These are phyloP conservation scores for Echeneis naucrates DNA, from an alignment of 2,797 vertebrate species.

Conservation along the genomic window DNA sequence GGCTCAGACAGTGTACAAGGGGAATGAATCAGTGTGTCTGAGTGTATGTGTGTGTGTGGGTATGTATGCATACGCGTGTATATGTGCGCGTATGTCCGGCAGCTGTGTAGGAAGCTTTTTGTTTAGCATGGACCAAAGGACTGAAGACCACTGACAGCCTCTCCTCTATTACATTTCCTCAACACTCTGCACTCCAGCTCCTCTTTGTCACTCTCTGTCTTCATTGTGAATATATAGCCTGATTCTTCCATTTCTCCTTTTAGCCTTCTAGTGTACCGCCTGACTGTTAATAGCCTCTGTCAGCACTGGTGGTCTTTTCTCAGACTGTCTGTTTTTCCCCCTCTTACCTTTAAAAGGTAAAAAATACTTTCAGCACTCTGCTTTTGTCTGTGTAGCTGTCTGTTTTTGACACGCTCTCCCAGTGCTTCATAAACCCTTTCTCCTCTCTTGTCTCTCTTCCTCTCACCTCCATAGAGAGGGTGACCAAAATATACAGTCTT, in stretches of 20 bases:
- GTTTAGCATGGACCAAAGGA: slow-evolving; percentile 44
- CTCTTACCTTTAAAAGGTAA: slow-evolving; percentile 64
- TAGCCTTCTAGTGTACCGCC: slow-evolving; percentile 45
- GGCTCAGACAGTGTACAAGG: slow-evolving; percentile 76
- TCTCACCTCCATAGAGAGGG: slow-evolving; percentile 55
- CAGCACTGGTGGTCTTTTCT: slow-evolving; percentile 64
- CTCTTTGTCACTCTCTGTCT: slow-evolving; percentile 64
- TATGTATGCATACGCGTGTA: slow-evolving; percentile 19
- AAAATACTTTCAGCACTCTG: slow-evolving; percentile 68
- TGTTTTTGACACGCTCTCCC: slow-evolving; percentile 74
- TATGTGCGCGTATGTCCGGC: slow-evolving; percentile 22
- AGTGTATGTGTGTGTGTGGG: slow-evolving; percentile 35
- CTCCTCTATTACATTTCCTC: slow-evolving; percentile 51
- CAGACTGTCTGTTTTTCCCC: slow-evolving; percentile 31
- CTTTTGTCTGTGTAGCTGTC: slow-evolving; percentile 77
- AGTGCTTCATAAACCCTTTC: slow-evolving; percentile 63
- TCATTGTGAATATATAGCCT: slow-evolving; percentile 60
- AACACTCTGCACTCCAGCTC: slow-evolving; percentile 49
- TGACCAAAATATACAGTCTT: slow-evolving; percentile 64
- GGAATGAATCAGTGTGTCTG: slow-evolving; percentile 45
- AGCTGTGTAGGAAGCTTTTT: slow-evolving; percentile 48
- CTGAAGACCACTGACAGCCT: slow-evolving; percentile 46
- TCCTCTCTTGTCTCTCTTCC: slow-evolving; percentile 48
- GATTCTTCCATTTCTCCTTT: slow-evolving; percentile 55
- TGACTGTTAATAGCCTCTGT: slow-evolving; percentile 72